Evolutionary conservation across 1,140 invertebrate genomes (phyloP).

Genomic region (Hycleus cichorii): DNA sequence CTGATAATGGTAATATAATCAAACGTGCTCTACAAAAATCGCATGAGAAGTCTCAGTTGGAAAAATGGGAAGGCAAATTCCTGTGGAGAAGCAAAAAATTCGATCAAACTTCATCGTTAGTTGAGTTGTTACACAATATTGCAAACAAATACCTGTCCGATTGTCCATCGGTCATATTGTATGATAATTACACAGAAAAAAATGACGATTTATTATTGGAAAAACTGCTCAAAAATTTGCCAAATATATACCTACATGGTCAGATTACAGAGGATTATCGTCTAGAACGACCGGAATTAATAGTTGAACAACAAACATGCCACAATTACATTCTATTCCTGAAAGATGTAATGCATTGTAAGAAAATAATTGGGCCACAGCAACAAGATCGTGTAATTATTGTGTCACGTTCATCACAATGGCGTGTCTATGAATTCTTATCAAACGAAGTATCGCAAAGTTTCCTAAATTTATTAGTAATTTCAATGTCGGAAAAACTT

Average conservation of each 20-base stretch:
- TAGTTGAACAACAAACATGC: constrained; percentile 41
- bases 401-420: constrained; percentile 57
- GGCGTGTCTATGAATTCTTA: constrained; percentile 62
- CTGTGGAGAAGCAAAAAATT: constrained; percentile 30
- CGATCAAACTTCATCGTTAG: constrained; percentile 47
- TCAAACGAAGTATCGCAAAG: constrained; percentile 49
- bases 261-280: constrained; percentile 41
- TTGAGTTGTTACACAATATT: constrained; percentile 48
- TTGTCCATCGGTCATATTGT: constrained; percentile 55
- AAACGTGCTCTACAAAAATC: constrained; percentile 37
- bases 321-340: constrained; percentile 57
- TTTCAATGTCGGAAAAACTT: constrained; percentile 44
- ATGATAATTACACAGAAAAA: constrained; percentile 49
- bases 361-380: constrained; percentile 52
- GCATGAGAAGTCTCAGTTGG: constrained; percentile 33
- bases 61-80: constrained; percentile 35
- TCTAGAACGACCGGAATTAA: constrained; percentile 15
- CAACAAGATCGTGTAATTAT: constrained; percentile 50
- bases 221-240: constrained; percentile 50
- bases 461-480: constrained; percentile 59
- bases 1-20: not conserved
- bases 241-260: constrained; percentile 51
- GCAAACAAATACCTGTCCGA: constrained; percentile 49
- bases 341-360: constrained; percentile 50
- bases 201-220: constrained; percentile 48